Evolutionary conservation across 2,888 invertebrate species (phyloP), one percentile per base, ranked within the genome.

Genomic region (Psylliodes chrysocephalus): DNA sequence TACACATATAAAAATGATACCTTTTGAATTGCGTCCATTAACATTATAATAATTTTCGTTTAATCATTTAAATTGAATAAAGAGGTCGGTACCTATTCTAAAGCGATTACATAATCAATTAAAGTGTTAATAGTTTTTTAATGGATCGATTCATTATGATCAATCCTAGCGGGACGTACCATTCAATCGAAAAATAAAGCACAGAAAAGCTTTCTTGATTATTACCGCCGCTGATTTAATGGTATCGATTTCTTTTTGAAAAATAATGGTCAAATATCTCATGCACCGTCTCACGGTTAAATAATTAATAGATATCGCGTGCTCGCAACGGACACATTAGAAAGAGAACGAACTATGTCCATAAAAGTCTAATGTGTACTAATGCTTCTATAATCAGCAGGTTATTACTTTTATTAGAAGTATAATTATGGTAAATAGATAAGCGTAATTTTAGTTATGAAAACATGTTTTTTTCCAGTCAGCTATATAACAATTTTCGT

Each of bases 301-400:
- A 68, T 69, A 71, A 73, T 72, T 69, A 73, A 73, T 73, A 64
- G 67, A 69, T 69, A 70, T 72, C 65, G 73, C 72, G 72, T 73
- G 71, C 66, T 65, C 63, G 64, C 63, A 67, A 69, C 63, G 51
- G 68, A 70, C 72, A 70, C 68, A 70, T 73, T 73, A 72, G 68
- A 68, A 62, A 47, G 52, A 63, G 49, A 67, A 60, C 57, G 60
- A 62, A 65, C 66, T 55, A 67, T 66, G 22, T 35, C 47, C 49
- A 71, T 68, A 68, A 64, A 69, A 66, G 64, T 67, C 71, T 73
- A 73, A 71, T 72, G 63, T 66, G 67, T 73, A 73, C 71, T 73
- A 73, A 73, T 72, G 73, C 67, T 63, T 68, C 67, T 68, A 71
- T 73, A 73, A 73, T 73, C 71, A 73, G 70, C 72, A 64, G 71